Base-by-base conservation (phyloP, 2,888 invertebrate genomes). In the Andrena minutula region DNA sequence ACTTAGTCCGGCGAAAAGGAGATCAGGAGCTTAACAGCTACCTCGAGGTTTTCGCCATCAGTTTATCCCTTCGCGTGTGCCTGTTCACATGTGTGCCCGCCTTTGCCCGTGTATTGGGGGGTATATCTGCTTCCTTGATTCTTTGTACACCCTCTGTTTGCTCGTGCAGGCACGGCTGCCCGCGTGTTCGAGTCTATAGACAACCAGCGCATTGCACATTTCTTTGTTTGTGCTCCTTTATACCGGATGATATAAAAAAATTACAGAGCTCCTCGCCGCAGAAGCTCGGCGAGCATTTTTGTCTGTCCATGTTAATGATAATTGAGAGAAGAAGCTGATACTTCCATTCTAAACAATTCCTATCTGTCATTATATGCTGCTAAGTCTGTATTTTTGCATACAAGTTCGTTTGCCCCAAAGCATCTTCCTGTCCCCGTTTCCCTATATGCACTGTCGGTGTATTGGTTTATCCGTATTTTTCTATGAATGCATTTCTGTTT, bases 1-100 rank as follows among this genome's bases (percentile, higher is more conserved):
- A 89, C 88, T 86, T 88, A 89, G 77, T 82, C 84, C 68, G 86
- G 79, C 75, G 84, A 82, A 84, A 86, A 88, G 87, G 83, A 89
- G 89, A 88, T 89, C 89, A 86, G 82, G 66, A 83, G 84, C 85
- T 89, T 89, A 89, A 89, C 87, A 82, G 83, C 83, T 84, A 83
- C 81, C 88, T 77, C 86, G 86, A 86, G 88, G 82, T 88, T 87
- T 88, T 88, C 86, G 70, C 82, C 68, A 53, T 69, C 64, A 70
- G 84, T 88, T 82, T 87, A 87, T 82, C 81, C 69, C 68, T 23
- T 23, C 6, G 12, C 32, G 6, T 68, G 74, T 65, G 63, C 66
- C 30, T 47, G 65, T 66, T 66, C 65, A 64, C 60, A 51, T 63
- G 56, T 71, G 71, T 74, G 53, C 23, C 20, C 32, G 12, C 49